Evolutionary conservation across 92 coral and sea anemone genomes (phyloP).

Genomic region (Porites lobata): DNA sequence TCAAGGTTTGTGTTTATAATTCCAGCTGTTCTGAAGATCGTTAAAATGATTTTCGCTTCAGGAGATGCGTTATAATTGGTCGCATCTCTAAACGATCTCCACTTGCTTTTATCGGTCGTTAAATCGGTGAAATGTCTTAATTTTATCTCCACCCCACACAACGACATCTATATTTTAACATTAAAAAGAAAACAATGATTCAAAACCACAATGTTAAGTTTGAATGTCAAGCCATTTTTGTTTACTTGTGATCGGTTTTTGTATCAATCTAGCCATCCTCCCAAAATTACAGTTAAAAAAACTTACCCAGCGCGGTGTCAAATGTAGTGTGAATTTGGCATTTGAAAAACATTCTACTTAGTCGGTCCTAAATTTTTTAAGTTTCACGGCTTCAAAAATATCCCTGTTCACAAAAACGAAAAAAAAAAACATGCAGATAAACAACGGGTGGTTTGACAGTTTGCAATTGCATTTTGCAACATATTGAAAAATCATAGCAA

Average conservation of each 20-base stretch:
- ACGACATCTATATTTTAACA: not conserved
- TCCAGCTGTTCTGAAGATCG: conserved; percentile 36
- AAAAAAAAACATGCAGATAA: not conserved
- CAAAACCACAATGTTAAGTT: conserved; percentile 3
- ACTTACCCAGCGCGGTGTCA: not conserved
- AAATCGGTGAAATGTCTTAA: conserved; percentile 10
- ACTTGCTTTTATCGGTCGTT: not conserved
- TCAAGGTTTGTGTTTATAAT: conserved; percentile 2
- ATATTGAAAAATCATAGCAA: not conserved
- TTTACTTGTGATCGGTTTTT: not conserved
- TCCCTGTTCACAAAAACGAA: too few species aligned
- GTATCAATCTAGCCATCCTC: not conserved
- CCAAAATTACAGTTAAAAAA: not conserved
- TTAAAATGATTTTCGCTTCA: conserved; percentile 5
- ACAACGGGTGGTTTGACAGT: conserved; percentile 5
- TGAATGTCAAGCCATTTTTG: not conserved
- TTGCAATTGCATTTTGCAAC: not conserved
- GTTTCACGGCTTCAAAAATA: too few species aligned
- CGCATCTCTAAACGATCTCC: conserved; percentile 10
- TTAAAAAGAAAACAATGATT: not conserved
- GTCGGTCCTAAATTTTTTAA: too few species aligned
- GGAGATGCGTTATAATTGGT: conserved; percentile 15
- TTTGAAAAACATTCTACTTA: not conserved
- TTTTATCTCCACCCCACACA: not conserved
- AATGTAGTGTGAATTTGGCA: not conserved